A percentile compares a stretch with the other conserved stretches of the same genome.
Evolutionary conservation across 2,888 invertebrate genomes (phyloP).

Genomic region (Idaea biselata): DNA sequence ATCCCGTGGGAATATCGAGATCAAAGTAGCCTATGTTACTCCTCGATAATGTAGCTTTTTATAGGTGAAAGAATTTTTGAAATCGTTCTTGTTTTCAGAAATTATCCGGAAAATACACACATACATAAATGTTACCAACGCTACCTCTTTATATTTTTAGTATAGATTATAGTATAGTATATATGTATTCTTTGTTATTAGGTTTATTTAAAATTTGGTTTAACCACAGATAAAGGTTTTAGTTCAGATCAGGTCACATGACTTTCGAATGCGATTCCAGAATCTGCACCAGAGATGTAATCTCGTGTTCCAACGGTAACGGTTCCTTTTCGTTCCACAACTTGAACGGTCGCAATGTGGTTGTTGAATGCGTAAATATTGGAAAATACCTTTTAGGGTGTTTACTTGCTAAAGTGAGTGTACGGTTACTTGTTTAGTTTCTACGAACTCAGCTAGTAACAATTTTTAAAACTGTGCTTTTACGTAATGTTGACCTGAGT

Average conservation of each 20-base stretch:
- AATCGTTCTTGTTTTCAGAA: too few relatives aligned
- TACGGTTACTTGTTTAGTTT: neutral
- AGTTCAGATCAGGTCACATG: neutral
- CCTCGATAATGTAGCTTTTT: too few relatives aligned
- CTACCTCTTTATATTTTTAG: too few relatives aligned
- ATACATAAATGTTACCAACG: too few relatives aligned
- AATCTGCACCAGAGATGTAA: neutral
- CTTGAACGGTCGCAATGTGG: neutral
- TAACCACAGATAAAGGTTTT: neutral
- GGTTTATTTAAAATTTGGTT: too few relatives aligned
- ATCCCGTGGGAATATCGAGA: too few relatives aligned
- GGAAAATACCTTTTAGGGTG: neutral
- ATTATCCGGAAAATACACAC: too few relatives aligned
- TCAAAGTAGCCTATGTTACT: too few relatives aligned
- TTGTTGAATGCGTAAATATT: neutral
- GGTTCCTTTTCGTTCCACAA: neutral
- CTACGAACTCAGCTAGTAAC: neutral
- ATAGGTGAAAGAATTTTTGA: too few relatives aligned
- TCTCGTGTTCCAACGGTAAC: neutral
- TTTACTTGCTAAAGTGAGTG: neutral
- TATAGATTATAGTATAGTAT: too few relatives aligned
- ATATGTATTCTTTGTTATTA: too few relatives aligned
- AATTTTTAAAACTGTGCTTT: neutral
- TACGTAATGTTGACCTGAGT: too few relatives aligned
- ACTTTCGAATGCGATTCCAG: neutral